Percentiles rank a stretch among this genome's conserved stretches.
Conservation (phyloP, 2,113 vertebrate genomes). For the Collichthys lucidus region DNA sequence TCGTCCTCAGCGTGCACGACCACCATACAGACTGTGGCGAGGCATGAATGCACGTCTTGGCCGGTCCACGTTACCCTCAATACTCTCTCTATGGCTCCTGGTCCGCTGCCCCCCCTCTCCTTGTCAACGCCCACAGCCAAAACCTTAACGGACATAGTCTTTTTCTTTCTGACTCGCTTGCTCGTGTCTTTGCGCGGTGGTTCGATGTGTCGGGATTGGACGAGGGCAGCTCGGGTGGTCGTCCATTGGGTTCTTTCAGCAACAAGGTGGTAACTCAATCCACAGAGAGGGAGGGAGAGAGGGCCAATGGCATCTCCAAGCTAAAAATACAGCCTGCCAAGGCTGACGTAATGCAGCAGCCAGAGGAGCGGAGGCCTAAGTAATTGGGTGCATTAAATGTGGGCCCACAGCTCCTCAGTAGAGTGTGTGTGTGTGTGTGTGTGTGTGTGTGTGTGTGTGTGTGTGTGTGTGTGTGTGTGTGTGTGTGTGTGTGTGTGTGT, state of each 20-base stretch:
- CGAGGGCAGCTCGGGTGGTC: slow-evolving; percentile 24
- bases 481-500: slow-evolving; percentile 8
- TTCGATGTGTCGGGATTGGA: slow-evolving; percentile 67
- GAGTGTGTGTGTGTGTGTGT: slow-evolving; percentile 35
- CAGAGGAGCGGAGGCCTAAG: slow-evolving; percentile 77
- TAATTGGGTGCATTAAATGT: slow-evolving; percentile 85
- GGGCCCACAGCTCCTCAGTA: slow-evolving; percentile 63
- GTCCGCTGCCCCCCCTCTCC: slow-evolving; percentile 16
- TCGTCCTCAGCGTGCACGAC: slow-evolving; percentile 45
- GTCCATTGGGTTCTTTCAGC: slow-evolving; percentile 71
- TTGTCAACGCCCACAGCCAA: slow-evolving; percentile 39
- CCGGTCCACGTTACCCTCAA: slow-evolving; percentile 32
- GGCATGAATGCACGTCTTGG: slow-evolving; percentile 45
- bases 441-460: slow-evolving; percentile 12
- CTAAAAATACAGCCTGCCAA: slow-evolving; percentile 85
- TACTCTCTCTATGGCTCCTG: slow-evolving; percentile 3
- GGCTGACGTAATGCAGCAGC: slow-evolving; percentile 84
- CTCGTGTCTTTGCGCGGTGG: slow-evolving; percentile 54
- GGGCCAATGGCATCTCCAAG: slow-evolving; percentile 75
- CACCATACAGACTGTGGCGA: slow-evolving; percentile 48
- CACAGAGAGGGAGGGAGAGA: slow-evolving; percentile 49
- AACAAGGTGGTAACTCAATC: slow-evolving; percentile 84
- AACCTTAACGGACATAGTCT: slow-evolving; percentile 44
- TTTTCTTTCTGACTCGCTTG: slow-evolving; percentile 27
- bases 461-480: slow-evolving; percentile 10